These are phyloP conservation scores for Saguinus midas DNA, from an alignment of 2,113 vertebrate species.

Conservation along the genomic window DNA sequence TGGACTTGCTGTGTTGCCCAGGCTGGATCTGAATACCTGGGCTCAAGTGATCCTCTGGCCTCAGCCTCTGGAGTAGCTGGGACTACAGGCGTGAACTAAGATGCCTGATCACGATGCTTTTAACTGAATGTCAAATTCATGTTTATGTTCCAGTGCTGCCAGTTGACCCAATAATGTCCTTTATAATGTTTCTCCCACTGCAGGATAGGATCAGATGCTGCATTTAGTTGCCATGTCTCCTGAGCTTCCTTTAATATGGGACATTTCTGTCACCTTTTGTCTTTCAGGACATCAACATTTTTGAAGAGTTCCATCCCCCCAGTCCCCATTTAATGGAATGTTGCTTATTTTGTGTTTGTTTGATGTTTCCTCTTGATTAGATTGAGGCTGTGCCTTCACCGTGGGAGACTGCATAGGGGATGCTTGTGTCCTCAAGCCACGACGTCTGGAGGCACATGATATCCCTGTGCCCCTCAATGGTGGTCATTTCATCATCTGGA, in stretches of 20 bases:
- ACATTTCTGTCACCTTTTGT: background rate
- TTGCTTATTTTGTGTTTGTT: background rate
- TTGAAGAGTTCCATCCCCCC: background rate
- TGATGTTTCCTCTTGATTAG: background rate
- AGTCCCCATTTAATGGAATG: background rate
- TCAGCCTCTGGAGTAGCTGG: too few species aligned
- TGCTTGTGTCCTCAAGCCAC: background rate
- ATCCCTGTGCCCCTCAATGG: rapidly evolving
- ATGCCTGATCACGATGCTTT: too few species aligned
- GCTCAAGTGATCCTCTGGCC: too few species aligned
- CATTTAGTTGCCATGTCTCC: background rate
- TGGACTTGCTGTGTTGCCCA: too few species aligned
- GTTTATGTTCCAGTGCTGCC: background rate
- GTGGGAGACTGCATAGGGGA: background rate
- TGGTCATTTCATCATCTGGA: background rate
- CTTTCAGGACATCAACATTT: background rate
- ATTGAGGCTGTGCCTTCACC: background rate
- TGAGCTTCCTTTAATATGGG: background rate
- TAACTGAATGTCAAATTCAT: background rate
- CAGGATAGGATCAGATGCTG: background rate
- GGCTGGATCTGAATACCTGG: too few species aligned
- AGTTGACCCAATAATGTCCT: background rate
- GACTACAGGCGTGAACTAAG: too few species aligned
- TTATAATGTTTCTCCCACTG: background rate
- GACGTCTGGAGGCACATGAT: background rate